Evolutionary conservation across 2,888 invertebrate genomes (phyloP).

Genomic region (Mesorhabditis spiculigera): DNA sequence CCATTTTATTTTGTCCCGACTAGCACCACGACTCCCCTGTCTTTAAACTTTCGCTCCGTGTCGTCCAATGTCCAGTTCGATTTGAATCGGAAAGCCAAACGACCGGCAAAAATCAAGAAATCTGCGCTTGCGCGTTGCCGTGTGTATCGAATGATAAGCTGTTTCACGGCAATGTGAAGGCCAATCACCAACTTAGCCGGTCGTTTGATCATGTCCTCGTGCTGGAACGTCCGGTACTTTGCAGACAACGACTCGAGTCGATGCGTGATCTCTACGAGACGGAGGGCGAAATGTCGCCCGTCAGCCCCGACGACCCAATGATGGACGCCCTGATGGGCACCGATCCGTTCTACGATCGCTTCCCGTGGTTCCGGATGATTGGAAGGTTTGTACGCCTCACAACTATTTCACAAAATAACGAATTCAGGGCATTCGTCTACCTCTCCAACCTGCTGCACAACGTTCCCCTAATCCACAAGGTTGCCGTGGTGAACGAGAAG

Average conservation of each 20-base stretch:
- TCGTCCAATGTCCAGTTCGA: too few relatives aligned
- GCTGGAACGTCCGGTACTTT: conserved; percentile 22
- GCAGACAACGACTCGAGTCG: conserved; percentile 88
- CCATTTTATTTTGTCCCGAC: too few relatives aligned
- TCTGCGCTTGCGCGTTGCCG: too few relatives aligned
- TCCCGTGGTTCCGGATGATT: conserved; percentile 98
- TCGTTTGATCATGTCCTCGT: too few relatives aligned
- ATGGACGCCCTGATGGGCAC: conserved; percentile 67
- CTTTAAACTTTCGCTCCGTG: too few relatives aligned
- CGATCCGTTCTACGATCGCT: conserved; percentile 98
- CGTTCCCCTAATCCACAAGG: conserved; percentile 86
- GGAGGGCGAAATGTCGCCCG: conserved; percentile 69
- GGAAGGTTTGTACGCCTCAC: conserved; percentile 64
- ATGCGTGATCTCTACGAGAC: conserved; percentile 99
- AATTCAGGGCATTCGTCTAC: conserved; percentile 84
- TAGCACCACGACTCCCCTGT: too few relatives aligned
- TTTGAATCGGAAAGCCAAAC: too few relatives aligned
- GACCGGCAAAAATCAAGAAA: too few relatives aligned
- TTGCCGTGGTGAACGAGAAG: conserved; percentile 91
- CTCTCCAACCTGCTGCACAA: conserved; percentile 94
- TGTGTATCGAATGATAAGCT: neutral
- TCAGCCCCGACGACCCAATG: conserved; percentile 42
- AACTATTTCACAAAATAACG: too few relatives aligned
- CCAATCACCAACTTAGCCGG: too few relatives aligned
- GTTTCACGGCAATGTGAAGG: neutral